These are phyloP conservation scores for Drosophila ogumai DNA, from an alignment of 1,140 invertebrate species.

Conservation along the genomic window DNA sequence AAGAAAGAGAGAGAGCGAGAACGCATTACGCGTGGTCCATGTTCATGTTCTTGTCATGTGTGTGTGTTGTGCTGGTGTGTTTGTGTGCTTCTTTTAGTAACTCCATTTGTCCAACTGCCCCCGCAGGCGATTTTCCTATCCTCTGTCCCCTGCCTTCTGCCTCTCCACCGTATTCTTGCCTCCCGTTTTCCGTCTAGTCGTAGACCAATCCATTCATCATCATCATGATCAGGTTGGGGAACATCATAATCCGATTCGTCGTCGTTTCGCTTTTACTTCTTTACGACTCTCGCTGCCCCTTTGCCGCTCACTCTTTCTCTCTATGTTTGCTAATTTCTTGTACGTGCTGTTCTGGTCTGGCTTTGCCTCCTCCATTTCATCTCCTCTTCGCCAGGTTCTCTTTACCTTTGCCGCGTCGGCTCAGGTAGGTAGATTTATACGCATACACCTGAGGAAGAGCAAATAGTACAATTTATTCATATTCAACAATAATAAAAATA, in stretches of 20 bases:
- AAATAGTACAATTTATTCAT: neutral
- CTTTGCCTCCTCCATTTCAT: slow-evolving; percentile 20
- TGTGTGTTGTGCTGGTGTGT: slow-evolving; percentile 46
- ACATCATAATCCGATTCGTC: slow-evolving; percentile 58
- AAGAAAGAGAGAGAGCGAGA: slow-evolving; percentile 31
- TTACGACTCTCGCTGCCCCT: slow-evolving; percentile 32
- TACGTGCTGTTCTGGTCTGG: slow-evolving; percentile 78
- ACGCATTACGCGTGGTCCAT: slow-evolving; percentile 77
- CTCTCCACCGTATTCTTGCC: slow-evolving; percentile 2
- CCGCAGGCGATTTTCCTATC: slow-evolving; percentile 42
- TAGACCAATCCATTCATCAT: slow-evolving; percentile 70
- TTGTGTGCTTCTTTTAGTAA: slow-evolving; percentile 42
- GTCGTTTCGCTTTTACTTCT: slow-evolving; percentile 74
- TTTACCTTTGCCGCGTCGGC: slow-evolving; percentile 42
- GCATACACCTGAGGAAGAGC: slow-evolving; percentile 14
- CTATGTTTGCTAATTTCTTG: slow-evolving; percentile 79
- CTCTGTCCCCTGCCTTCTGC: neutral
- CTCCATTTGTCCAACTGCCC: slow-evolving; percentile 75
- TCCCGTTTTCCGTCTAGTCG: slow-evolving; percentile 16
- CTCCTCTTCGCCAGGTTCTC: slow-evolving; percentile 19
- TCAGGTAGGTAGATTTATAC: slow-evolving; percentile 58
- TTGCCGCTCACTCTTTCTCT: slow-evolving; percentile 12
- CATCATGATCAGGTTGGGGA: slow-evolving; percentile 64
- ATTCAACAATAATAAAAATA: neutral
- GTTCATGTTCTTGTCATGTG: slow-evolving; percentile 58